Percentiles rank a stretch among this genome's conserved stretches.
Evolutionary conservation across 2,113 vertebrate species (phyloP).

Genomic region (Ptilonorhynchus violaceus): DNA sequence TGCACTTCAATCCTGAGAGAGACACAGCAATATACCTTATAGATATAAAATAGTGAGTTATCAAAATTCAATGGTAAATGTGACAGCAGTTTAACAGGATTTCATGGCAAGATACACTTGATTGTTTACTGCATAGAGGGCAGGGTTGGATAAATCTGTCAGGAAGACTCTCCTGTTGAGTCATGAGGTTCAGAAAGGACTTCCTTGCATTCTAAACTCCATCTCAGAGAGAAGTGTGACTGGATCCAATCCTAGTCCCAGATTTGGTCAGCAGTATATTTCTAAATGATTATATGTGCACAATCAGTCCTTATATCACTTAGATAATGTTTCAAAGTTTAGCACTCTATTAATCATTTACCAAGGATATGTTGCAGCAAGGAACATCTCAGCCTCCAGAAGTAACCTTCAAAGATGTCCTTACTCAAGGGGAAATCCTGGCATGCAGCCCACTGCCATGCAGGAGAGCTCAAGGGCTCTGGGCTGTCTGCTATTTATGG

Average conservation of each 20-base stretch:
- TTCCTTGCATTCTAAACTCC: not conserved
- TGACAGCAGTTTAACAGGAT: not conserved
- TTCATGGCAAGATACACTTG: not conserved
- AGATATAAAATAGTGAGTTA: not conserved
- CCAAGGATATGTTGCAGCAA: not conserved
- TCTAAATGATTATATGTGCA: not conserved
- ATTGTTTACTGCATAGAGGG: not conserved
- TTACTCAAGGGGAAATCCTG: not conserved
- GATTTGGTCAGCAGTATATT: not conserved
- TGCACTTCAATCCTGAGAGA: not conserved
- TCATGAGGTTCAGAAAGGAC: not conserved
- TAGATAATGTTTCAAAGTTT: not conserved
- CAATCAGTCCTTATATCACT: not conserved
- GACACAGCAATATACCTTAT: not conserved
- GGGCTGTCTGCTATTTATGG: not conserved
- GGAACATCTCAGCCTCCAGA: accelerated
- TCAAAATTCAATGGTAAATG: not conserved
- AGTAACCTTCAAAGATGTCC: not conserved
- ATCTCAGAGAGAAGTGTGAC: not conserved
- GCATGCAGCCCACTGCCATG: accelerated
- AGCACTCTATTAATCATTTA: not conserved
- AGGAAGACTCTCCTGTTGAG: not conserved
- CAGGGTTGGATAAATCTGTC: not conserved
- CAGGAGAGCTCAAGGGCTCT: not conserved
- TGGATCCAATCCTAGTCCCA: not conserved